phyloP scores from a whole-genome alignment of 2,113 vertebrate genomes.

The Probosciger aterrimus region DNA sequence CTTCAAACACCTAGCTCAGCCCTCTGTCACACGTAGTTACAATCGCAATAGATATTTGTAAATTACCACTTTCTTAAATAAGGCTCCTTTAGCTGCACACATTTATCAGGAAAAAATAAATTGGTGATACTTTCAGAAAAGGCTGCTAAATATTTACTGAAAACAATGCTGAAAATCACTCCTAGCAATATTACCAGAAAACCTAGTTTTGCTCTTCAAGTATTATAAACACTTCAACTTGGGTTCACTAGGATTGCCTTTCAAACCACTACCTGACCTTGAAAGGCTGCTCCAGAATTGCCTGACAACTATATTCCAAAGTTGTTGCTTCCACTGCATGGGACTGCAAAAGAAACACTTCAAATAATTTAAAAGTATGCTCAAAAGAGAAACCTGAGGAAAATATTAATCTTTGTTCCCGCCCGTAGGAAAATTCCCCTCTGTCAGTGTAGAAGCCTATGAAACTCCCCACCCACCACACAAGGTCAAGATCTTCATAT shows the following conservation, averaged over 20 bases:
- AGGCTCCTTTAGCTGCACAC: background rate
- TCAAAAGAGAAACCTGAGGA: background rate
- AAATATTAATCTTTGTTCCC: fast-evolving
- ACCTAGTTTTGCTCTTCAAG: background rate
- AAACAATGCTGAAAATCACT: background rate
- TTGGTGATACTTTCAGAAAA: background rate
- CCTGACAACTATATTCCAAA: background rate
- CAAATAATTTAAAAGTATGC: background rate
- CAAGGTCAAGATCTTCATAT: fast-evolving
- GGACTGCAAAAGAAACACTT: background rate
- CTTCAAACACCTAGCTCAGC: background rate
- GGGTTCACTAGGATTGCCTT: background rate
- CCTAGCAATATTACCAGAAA: background rate
- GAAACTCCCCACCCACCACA: background rate
- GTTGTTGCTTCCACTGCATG: background rate
- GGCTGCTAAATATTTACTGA: background rate
- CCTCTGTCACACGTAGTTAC: background rate
- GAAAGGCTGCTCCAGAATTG: background rate
- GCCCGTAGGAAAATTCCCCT: background rate
- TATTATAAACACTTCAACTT: background rate
- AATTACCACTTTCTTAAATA: background rate
- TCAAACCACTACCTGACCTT: background rate
- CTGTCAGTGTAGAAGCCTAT: background rate
- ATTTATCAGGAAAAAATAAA: background rate
- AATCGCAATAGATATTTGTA: background rate